Base-by-base conservation (phyloP, 2,113 vertebrate genomes). In the Melanerpes aurifrons region DNA sequence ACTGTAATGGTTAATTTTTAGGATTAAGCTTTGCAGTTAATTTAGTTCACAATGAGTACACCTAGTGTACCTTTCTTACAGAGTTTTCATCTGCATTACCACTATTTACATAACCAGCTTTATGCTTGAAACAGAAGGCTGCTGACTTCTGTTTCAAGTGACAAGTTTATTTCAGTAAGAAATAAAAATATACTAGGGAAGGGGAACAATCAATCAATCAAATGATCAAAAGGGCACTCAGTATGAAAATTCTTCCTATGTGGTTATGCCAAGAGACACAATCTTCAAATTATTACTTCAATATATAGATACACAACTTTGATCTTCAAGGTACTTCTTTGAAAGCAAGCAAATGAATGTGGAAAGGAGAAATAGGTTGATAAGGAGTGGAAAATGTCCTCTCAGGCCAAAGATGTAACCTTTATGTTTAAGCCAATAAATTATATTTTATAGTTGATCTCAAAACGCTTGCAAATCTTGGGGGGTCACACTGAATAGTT, bases 401-500 rank as follows among this genome's bases (percentile, higher is more conserved):
- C 47, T 89, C 37, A 56, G 31, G 28, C 11, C 45, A 69, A 59
- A 87, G 29, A 15, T 82, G 15, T 82, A 31, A 58, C 19, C 85
- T 87, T 80, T 88, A 29, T 66, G 37, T 69, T 83, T 90, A 88
- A 94, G 31, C 28, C 25, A 81, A 83, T 26, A 54, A 74, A 83
- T 94, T 58, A 2, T 62, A 59, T 86, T 94, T 88, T 83, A 69
- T 14, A 78, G 26, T 43, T 48, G 40, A 75, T 16, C 72, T 79
- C 90, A 90, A 86, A 93, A 75, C 28, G 75, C 59, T 78, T 91
- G 62, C 28, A 91, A 78, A 66, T 90, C 73, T 93, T 81, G 21
- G 69, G 69, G 50, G 26, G 45, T 82, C 92, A 35, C 19, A 32
- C 18, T 62, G 47, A 73, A 53, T 59, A 82, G 5, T 88, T 74